Conservation (phyloP, 2,797 vertebrate species). For the Cynopterus sphinx region DNA sequence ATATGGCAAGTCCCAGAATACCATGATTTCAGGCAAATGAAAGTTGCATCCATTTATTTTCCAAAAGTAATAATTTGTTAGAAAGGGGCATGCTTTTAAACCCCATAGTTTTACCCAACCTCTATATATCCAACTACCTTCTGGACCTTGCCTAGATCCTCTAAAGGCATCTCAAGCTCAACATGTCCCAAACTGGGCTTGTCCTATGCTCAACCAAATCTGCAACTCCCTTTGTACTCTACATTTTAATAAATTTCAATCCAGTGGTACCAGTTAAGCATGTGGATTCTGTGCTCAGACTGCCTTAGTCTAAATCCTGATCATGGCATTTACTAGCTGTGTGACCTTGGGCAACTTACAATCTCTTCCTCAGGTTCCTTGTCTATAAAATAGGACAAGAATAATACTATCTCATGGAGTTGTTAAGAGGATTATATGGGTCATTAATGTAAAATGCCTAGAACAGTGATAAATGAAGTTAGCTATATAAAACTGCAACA, state of each 20-base stretch:
- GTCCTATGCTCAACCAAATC: not conserved
- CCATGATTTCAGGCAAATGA: not conserved
- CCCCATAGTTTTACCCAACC: not conserved
- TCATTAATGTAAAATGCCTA: not conserved
- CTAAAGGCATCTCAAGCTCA: not conserved
- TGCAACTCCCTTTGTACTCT: not conserved
- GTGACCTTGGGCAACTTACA: not conserved
- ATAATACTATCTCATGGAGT: not conserved
- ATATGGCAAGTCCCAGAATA: not conserved
- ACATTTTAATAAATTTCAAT: not conserved
- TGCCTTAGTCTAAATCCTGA: not conserved
- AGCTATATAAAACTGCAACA: not conserved
- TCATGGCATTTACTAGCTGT: not conserved
- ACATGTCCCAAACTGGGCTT: not conserved
- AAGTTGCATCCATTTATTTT: not conserved
- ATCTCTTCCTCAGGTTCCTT: not conserved
- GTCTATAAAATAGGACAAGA: not conserved
- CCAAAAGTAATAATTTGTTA: not conserved
- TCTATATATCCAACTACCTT: not conserved
- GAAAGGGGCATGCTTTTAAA: not conserved
- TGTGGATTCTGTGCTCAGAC: not conserved
- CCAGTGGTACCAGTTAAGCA: not conserved
- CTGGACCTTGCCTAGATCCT: not conserved
- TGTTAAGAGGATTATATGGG: not conserved
- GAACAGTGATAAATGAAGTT: too few species aligned